Conservation (phyloP, 2,888 invertebrate genomes). For the Dusona sp. region DNA sequence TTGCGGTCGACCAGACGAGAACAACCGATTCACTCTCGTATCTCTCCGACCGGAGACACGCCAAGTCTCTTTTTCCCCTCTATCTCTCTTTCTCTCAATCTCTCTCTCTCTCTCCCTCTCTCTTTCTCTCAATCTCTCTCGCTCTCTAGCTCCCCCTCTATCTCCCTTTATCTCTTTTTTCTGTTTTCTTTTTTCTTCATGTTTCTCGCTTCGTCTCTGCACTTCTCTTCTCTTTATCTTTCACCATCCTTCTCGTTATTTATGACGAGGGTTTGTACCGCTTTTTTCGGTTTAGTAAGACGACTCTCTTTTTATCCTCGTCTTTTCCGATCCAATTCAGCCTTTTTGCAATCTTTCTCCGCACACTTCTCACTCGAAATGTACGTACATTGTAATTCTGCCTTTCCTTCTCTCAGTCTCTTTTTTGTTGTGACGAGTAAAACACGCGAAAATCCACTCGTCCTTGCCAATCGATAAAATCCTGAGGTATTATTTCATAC, state of each 20-base stretch:
- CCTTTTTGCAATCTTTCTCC: slow-evolving; percentile 27
- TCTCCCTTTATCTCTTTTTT: slow-evolving; percentile 39
- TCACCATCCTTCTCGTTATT: slow-evolving; percentile 63
- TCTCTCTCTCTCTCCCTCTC: slow-evolving; percentile 28
- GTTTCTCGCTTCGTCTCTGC: neutral
- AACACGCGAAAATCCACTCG: slow-evolving; percentile 29
- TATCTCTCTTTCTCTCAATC: slow-evolving; percentile 36
- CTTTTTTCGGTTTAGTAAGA: slow-evolving; percentile 22
- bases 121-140: too few relatives aligned
- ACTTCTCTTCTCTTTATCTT: slow-evolving; percentile 49
- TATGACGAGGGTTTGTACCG: slow-evolving; percentile 56
- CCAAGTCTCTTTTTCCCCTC: slow-evolving; percentile 37
- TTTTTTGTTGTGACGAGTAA: slow-evolving; percentile 12
- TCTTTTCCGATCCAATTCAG: slow-evolving; percentile 49
- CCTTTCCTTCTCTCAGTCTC: neutral
- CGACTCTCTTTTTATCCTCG: neutral
- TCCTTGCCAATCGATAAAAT: slow-evolving; percentile 21
- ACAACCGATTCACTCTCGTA: slow-evolving; percentile 64
- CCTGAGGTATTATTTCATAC: slow-evolving; percentile 25
- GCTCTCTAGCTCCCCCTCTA: slow-evolving; percentile 41
- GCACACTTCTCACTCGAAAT: slow-evolving; percentile 1
- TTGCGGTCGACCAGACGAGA: slow-evolving; percentile 59
- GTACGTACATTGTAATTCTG: neutral
- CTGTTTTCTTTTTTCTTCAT: slow-evolving; percentile 15
- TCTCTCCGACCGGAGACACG: slow-evolving; percentile 45